Percentiles rank a stretch among this genome's conserved stretches.
phyloP scores from a whole-genome alignment of 2,888 invertebrate genomes.

The Halictus quadricinctus region DNA sequence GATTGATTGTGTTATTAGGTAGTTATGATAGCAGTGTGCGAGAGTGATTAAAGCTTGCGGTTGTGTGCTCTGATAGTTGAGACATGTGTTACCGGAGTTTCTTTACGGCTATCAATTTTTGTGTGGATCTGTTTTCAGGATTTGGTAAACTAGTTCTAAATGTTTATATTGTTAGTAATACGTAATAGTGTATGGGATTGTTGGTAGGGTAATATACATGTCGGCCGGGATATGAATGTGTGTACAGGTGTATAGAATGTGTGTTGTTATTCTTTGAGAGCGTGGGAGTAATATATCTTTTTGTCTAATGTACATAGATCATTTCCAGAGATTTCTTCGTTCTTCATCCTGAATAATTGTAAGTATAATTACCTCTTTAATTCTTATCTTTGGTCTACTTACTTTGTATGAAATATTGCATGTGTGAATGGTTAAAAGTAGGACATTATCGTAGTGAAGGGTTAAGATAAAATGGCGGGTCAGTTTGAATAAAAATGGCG shows the following conservation, averaged over 20 bases:
- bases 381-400: neutral
- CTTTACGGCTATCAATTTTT: neutral
- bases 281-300: too few relatives aligned
- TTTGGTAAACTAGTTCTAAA: neutral
- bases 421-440: neutral
- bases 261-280: neutral
- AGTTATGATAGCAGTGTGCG: neutral
- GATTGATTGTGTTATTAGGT: neutral
- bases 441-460: too few relatives aligned
- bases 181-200: neutral
- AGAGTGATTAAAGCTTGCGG: neutral
- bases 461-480: neutral
- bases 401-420: neutral
- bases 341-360: neutral
- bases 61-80: neutral
- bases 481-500: neutral
- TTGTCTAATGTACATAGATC: neutral
- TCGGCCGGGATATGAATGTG: neutral
- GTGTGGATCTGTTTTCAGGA: neutral
- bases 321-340: neutral
- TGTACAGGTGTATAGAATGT: neutral
- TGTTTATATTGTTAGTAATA: neutral
- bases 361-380: neutral
- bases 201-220: neutral
- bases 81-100: neutral